Conservation (phyloP, 2,113 vertebrate genomes). For the Mesoclemmys tuberculata region DNA sequence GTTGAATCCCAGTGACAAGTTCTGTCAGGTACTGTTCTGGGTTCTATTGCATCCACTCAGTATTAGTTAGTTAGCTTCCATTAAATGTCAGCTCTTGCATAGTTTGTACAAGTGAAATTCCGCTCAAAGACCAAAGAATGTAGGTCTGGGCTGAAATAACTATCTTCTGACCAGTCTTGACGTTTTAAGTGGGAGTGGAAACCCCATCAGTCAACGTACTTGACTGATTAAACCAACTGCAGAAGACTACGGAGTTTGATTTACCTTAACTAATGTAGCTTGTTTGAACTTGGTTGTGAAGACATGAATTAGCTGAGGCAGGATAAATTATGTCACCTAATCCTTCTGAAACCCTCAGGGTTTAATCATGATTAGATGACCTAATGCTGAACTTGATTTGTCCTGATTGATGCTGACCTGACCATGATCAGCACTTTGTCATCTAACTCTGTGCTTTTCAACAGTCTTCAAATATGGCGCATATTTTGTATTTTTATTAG, state of each 20-base stretch:
- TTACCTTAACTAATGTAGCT: neutral
- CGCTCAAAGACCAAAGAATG: neutral
- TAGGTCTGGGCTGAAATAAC: neutral
- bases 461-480: no score
- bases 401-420: no score
- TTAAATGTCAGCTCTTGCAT: neutral
- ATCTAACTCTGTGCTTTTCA: no score
- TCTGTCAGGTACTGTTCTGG: neutral
- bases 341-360: no score
- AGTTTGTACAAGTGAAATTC: neutral
- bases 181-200: neutral
- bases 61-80: neutral
- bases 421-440: no score
- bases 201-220: neutral
- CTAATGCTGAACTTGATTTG: fast-evolving
- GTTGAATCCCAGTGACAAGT: neutral
- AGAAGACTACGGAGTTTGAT: neutral
- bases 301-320: neutral
- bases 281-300: fast-evolving
- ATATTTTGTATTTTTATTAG: neutral
- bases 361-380: neutral
- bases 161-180: neutral
- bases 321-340: neutral
- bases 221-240: neutral
- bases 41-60: neutral